Evolutionary conservation across 2,113 vertebrate species (phyloP).

Genomic region (Anser brachyrhynchus): DNA sequence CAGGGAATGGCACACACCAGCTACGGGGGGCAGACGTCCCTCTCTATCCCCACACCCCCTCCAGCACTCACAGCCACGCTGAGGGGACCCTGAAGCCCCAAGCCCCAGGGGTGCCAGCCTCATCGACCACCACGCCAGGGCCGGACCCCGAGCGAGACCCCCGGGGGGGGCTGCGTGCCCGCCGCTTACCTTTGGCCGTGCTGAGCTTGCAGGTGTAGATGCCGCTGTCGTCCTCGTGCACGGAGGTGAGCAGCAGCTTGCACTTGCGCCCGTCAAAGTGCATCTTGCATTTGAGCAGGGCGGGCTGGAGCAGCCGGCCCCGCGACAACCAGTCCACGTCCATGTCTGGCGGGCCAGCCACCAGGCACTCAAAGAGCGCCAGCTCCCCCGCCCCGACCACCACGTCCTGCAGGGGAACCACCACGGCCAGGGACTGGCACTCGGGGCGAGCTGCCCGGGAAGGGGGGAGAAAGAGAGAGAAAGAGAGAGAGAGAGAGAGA

Average conservation of each 20-base stretch:
- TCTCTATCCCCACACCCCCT: neutral
- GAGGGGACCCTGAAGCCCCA: neutral
- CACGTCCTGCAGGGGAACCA: constrained; percentile 89
- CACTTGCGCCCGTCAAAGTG: constrained; percentile 95
- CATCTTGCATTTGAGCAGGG: constrained; percentile 98
- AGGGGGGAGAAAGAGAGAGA: neutral
- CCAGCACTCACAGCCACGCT: neutral
- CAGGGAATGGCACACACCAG: neutral
- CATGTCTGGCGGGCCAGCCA: constrained; percentile 91
- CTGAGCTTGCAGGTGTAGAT: constrained; percentile 95
- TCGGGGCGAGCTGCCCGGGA: constrained; percentile 80
- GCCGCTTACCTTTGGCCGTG: constrained; percentile 89
- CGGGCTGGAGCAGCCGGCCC: constrained; percentile 94
- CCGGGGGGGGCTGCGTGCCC: neutral
- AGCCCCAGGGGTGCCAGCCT: neutral
- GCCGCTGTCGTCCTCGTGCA: constrained; percentile 96
- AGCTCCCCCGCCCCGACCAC: constrained; percentile 93
- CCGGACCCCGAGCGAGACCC: neutral
- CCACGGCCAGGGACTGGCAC: constrained; percentile 87
- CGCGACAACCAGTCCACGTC: constrained; percentile 96
- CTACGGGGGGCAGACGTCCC: neutral
- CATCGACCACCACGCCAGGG: fast-evolving
- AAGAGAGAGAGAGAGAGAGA: constrained; percentile 56
- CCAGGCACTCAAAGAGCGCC: constrained; percentile 92
- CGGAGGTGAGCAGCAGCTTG: constrained; percentile 93